Percentiles rank a stretch among this genome's conserved stretches.
Evolutionary conservation across 1,140 invertebrate genomes (phyloP).

Genomic region (Sipha flava): DNA sequence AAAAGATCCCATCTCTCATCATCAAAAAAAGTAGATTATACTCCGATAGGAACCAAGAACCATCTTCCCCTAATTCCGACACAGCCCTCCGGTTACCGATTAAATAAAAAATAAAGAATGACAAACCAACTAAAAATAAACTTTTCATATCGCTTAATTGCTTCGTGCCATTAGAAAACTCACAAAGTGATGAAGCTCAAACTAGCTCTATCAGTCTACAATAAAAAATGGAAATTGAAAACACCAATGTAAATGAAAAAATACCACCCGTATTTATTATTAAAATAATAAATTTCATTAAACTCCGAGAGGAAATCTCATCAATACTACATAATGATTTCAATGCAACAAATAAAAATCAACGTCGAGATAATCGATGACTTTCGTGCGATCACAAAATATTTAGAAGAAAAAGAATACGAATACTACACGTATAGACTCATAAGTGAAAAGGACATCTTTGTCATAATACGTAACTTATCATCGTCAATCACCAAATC

Average conservation of each 20-base stretch:
- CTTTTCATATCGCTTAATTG: not conserved
- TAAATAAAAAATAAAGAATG: not conserved
- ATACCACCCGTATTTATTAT: not conserved
- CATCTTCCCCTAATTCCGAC: not conserved
- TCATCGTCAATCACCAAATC: not conserved
- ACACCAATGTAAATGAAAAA: not conserved
- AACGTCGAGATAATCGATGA: not conserved
- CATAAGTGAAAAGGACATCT: not conserved
- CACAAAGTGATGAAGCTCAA: not conserved
- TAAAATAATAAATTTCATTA: not conserved
- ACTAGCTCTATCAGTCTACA: not conserved
- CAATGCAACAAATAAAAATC: not conserved
- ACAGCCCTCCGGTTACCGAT: not conserved
- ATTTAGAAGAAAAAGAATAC: not conserved
- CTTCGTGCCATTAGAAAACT: not conserved
- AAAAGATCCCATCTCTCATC: not conserved
- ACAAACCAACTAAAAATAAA: not conserved
- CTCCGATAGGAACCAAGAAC: not conserved
- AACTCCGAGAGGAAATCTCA: not conserved
- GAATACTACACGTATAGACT: conserved; percentile 6
- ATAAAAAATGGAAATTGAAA: not conserved
- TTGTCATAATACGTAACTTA: not conserved
- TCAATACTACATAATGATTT: not conserved
- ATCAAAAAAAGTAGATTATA: not conserved
- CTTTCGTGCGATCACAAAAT: not conserved